These are phyloP conservation scores for Pseudanteris insignis DNA, from an alignment of 2,888 invertebrate species.

Conservation along the genomic window DNA sequence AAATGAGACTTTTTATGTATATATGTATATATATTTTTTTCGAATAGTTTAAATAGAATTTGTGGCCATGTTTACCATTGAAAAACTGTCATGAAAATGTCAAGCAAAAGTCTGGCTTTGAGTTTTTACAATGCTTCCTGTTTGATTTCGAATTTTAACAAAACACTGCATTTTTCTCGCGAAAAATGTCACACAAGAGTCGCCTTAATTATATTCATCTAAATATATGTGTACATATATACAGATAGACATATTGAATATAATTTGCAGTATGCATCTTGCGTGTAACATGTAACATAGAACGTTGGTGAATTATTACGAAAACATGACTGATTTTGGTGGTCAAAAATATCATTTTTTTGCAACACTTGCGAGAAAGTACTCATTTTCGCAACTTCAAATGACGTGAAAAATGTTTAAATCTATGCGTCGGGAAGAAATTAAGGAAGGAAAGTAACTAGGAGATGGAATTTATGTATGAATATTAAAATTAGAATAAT, in stretches of 20 bases:
- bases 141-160: not conserved
- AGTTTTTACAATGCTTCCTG: conserved; percentile 3
- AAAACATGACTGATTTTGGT: conserved; percentile 42
- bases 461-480: too few species aligned
- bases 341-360: conserved; percentile 30
- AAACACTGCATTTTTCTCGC: not conserved
- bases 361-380: too few species aligned
- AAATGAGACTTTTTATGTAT: conserved; percentile 17
- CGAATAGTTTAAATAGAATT: conserved; percentile 32
- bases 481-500: too few species aligned
- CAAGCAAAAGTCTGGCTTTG: not conserved
- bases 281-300: conserved; percentile 36
- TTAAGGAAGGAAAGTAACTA: too few species aligned
- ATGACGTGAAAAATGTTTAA: too few species aligned
- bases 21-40: too few species aligned
- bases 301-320: conserved; percentile 26
- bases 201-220: conserved; percentile 13
- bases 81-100: conserved; percentile 26
- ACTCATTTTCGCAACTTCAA: too few species aligned
- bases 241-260: conserved; percentile 34
- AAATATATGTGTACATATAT: conserved; percentile 35
- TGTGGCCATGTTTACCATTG: conserved; percentile 25
- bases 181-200: conserved; percentile 19
- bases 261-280: conserved; percentile 30
- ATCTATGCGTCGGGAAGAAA: too few species aligned